Evolutionary conservation across 2,113 vertebrate species (phyloP).

Genomic region (Potamarius usumacintae): DNA sequence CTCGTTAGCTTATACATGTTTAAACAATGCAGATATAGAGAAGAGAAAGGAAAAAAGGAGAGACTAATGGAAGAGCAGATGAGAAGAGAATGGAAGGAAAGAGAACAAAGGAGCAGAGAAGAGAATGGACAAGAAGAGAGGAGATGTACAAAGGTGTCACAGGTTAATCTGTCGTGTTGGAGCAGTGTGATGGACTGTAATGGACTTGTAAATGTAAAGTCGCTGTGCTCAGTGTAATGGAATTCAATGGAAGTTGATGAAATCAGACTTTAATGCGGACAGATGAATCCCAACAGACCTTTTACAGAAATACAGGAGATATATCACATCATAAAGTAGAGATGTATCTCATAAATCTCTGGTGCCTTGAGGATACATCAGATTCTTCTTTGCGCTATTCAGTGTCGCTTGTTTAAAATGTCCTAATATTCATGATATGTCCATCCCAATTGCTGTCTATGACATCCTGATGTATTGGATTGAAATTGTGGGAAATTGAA

Average conservation of each 20-base stretch:
- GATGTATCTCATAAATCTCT: conserved; percentile 33
- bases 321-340: conserved; percentile 39
- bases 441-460: neutral
- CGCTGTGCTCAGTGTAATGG: conserved; percentile 41
- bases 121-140: neutral
- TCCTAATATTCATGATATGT: neutral
- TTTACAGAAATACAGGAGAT: conserved; percentile 35
- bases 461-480: neutral
- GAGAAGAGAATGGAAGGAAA: neutral
- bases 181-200: conserved; percentile 52
- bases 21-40: neutral
- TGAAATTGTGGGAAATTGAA: neutral
- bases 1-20: neutral
- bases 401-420: neutral
- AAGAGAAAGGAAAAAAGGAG: neutral
- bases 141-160: neutral
- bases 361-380: conserved; percentile 16
- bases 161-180: conserved; percentile 43
- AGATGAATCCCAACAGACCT: conserved; percentile 29
- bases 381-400: neutral
- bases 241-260: conserved; percentile 4
- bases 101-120: too few relatives aligned
- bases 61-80: neutral
- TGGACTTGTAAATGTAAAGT: conserved; percentile 43
- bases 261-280: conserved; percentile 34